Evolutionary conservation across 2,797 vertebrate species (phyloP).

Genomic region (Phrynocephalus vlangalii): DNA sequence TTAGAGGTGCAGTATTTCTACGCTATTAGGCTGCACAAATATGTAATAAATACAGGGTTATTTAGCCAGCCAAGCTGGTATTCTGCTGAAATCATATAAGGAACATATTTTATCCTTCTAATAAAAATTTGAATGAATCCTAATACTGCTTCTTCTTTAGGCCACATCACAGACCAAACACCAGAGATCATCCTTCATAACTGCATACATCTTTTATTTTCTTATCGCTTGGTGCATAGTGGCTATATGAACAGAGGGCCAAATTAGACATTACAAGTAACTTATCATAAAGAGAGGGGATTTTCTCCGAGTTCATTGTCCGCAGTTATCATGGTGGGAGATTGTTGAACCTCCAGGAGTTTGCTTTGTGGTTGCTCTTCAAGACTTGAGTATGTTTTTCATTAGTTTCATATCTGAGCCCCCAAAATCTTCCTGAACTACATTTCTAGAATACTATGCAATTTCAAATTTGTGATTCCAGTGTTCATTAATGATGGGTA

Average conservation of each 20-base stretch:
- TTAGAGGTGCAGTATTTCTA: background rate
- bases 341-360: too few relatives aligned
- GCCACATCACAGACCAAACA: background rate
- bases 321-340: too few relatives aligned
- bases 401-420: too few relatives aligned
- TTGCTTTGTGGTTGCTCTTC: too few relatives aligned
- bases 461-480: too few relatives aligned
- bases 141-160: background rate
- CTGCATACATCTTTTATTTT: background rate
- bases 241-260: background rate
- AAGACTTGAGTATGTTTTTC: too few relatives aligned
- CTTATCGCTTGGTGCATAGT: background rate
- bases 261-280: too few relatives aligned
- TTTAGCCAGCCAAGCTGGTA: background rate
- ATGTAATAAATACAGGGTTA: background rate
- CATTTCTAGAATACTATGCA: too few relatives aligned
- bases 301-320: too few relatives aligned
- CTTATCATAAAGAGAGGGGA: too few relatives aligned
- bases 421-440: too few relatives aligned
- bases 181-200: background rate
- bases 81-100: background rate
- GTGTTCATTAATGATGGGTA: too few relatives aligned
- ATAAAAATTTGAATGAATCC: background rate
- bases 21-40: background rate
- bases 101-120: background rate